A percentile compares a stretch with the other conserved stretches of the same genome.
Evolutionary conservation across 2,888 invertebrate genomes (phyloP).

Genomic region (Amiota minor): DNA sequence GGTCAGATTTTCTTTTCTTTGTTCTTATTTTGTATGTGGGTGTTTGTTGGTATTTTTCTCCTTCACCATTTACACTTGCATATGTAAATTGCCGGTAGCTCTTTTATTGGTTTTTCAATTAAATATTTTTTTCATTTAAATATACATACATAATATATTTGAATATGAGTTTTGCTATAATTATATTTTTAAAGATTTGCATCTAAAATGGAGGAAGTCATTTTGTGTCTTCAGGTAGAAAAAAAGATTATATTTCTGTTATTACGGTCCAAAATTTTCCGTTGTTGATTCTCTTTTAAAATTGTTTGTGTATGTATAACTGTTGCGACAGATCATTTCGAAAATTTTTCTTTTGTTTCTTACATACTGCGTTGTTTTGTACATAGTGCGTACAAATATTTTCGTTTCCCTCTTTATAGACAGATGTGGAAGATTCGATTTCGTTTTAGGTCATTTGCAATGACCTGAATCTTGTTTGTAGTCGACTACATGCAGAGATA

Average conservation of each 20-base stretch:
- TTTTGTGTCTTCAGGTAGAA: too few species aligned
- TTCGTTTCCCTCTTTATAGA: too few species aligned
- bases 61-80: background rate
- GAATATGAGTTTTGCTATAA: background rate
- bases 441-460: conserved; percentile 4
- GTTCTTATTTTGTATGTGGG: conserved; percentile 28
- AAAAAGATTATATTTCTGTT: too few species aligned
- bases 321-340: too few species aligned
- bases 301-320: too few species aligned
- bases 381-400: background rate
- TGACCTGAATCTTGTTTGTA: conserved; percentile 14
- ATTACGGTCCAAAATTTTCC: too few species aligned
- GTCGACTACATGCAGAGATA: background rate
- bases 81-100: background rate
- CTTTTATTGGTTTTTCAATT: conserved; percentile 14
- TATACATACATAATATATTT: too few species aligned
- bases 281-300: too few species aligned
- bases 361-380: too few species aligned
- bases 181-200: background rate
- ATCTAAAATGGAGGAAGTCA: background rate
- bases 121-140: background rate
- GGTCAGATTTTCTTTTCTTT: conserved; percentile 24
- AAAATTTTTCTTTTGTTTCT: conserved; percentile 21
- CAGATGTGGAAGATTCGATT: background rate
- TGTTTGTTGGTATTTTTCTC: background rate